Percentiles rank a stretch among this genome's conserved stretches.
Conservation (phyloP, 2,797 vertebrate species). For the Eutrigla gurnardus region DNA sequence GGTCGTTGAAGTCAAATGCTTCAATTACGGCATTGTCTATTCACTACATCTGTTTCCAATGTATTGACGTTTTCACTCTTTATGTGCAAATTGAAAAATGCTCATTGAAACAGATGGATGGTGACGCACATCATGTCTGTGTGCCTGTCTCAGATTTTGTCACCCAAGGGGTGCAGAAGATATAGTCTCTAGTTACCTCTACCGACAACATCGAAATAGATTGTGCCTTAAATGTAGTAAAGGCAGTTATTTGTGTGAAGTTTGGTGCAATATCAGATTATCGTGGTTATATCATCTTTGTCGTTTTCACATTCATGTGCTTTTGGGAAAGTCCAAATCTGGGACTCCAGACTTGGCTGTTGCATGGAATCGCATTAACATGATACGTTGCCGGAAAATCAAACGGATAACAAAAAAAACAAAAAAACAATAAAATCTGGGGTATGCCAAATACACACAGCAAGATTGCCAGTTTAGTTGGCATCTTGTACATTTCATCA, state of each 20-base stretch:
- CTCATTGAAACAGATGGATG: not conserved
- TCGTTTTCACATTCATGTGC: not conserved
- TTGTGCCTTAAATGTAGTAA: not conserved
- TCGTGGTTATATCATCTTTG: not conserved
- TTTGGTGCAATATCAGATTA: not conserved
- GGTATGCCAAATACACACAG: slow-evolving; percentile 6
- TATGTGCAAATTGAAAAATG: not conserved
- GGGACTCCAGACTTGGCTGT: not conserved
- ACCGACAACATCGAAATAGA: not conserved
- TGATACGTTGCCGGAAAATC: not conserved
- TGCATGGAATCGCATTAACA: not conserved
- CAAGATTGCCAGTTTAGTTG: slow-evolving; percentile 6
- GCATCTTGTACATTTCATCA: not conserved
- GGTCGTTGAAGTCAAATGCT: not conserved
- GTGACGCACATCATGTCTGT: not conserved
- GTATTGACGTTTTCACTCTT: not conserved
- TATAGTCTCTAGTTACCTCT: not conserved
- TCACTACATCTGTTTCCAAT: not conserved
- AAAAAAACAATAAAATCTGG: not conserved
- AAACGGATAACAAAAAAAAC: not conserved
- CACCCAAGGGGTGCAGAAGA: not conserved
- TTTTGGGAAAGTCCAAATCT: not conserved
- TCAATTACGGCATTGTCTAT: not conserved
- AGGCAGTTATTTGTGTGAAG: not conserved
- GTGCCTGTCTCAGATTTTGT: not conserved